These are phyloP conservation scores for Argentina silus DNA, from an alignment of 2,797 vertebrate species.

Conservation along the genomic window DNA sequence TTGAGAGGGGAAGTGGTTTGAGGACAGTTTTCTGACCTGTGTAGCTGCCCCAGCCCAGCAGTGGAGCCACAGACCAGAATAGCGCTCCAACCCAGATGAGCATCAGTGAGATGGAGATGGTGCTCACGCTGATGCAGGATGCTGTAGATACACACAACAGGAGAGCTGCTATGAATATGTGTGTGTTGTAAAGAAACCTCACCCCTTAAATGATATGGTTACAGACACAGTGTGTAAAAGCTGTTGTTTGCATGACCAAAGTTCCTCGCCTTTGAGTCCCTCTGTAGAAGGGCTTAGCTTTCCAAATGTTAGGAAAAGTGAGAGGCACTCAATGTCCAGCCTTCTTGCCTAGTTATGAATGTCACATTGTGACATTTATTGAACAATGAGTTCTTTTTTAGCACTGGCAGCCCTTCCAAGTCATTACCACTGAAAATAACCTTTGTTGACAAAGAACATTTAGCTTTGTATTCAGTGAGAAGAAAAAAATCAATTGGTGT, in stretches of 20 bases:
- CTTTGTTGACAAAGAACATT: slow-evolving; percentile 56
- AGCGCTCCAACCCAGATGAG: slow-evolving; percentile 86
- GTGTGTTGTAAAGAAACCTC: background rate
- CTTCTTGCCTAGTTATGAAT: slow-evolving; percentile 68
- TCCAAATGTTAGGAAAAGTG: slow-evolving; percentile 52
- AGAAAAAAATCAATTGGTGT: slow-evolving; percentile 25
- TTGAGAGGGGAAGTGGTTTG: background rate
- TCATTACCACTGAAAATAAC: slow-evolving; percentile 53
- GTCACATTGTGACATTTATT: slow-evolving; percentile 70
- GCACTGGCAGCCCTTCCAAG: slow-evolving; percentile 55
- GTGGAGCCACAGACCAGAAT: slow-evolving; percentile 88
- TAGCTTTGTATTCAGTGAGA: slow-evolving; percentile 35
- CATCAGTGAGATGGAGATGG: slow-evolving; percentile 77
- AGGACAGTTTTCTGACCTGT: slow-evolving; percentile 75
- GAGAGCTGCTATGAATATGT: background rate
- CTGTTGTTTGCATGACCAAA: background rate
- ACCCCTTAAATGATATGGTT: background rate
- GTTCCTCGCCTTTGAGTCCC: background rate
- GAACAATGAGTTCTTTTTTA: slow-evolving; percentile 70
- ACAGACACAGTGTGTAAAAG: background rate
- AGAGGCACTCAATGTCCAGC: slow-evolving; percentile 43
- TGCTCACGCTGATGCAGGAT: slow-evolving; percentile 81
- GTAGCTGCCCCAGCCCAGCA: slow-evolving; percentile 92
- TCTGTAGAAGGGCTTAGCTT: slow-evolving; percentile 41
- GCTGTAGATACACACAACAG: slow-evolving; percentile 68